A percentile compares a stretch with the other conserved stretches of the same genome.
Conservation (phyloP, 1,140 invertebrate species). For the Aphelenchoides fujianensis region DNA sequence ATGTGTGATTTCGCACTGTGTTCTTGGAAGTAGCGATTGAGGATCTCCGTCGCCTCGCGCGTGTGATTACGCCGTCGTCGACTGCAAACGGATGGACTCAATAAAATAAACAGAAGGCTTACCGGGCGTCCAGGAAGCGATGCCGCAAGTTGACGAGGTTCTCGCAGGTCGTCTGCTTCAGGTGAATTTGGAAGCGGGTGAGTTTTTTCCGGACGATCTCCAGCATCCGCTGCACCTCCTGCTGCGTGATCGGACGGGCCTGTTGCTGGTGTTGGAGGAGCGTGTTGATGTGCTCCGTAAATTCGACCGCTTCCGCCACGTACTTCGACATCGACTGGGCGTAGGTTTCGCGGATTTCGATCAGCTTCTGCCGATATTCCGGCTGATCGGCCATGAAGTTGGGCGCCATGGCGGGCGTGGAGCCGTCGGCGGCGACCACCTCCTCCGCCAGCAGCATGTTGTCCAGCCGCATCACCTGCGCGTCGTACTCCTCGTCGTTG, state of each 20-base stretch:
- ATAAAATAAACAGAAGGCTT: no score
- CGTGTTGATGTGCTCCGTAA: slow-evolving; percentile 98
- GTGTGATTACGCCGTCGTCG: slow-evolving; percentile 96
- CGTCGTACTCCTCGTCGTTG: not conserved
- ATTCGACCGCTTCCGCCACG: slow-evolving; percentile 97
- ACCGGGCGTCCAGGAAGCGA: slow-evolving; percentile 43
- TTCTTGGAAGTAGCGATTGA: slow-evolving; percentile 99
- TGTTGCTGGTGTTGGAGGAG: slow-evolving; percentile 90
- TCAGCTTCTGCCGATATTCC: slow-evolving; percentile 93
- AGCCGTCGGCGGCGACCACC: slow-evolving; percentile 89
- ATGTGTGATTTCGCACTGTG: no score
- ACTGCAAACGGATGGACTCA: slow-evolving; percentile 65
- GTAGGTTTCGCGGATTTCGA: slow-evolving; percentile 97
- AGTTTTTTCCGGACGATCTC: slow-evolving; percentile 99
- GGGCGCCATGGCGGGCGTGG: slow-evolving; percentile 70
- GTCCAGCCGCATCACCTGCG: slow-evolving; percentile 71
- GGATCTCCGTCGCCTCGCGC: slow-evolving; percentile 96
- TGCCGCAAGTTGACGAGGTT: slow-evolving; percentile 94
- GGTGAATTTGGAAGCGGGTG: slow-evolving; percentile 96
- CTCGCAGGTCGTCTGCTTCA: slow-evolving; percentile 98
- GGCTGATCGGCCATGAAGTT: slow-evolving; percentile 97
- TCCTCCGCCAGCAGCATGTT: slow-evolving; percentile 99
- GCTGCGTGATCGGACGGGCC: slow-evolving; percentile 13
- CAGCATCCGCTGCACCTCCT: slow-evolving; percentile 96
- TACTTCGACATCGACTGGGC: slow-evolving; percentile 98